These are phyloP conservation scores for Rhabdophis nuchalis DNA, from an alignment of 2,797 vertebrate species.

Conservation along the genomic window DNA sequence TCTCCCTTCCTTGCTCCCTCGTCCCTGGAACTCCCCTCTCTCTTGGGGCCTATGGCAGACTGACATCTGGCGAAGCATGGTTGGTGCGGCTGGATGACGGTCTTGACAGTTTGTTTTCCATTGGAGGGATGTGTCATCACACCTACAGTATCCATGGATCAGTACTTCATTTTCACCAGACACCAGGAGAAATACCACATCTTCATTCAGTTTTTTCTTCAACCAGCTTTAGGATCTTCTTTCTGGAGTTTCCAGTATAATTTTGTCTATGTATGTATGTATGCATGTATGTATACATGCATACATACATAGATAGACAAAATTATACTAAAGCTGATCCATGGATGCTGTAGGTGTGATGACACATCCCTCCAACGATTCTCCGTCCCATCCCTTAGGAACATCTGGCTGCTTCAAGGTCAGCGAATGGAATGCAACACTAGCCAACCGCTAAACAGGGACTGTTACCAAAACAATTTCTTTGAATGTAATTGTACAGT, in stretches of 20 bases:
- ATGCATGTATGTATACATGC: no score
- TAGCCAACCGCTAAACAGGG: not conserved
- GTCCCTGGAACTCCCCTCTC: not conserved
- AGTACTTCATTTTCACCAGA: not conserved
- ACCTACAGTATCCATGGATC: not conserved
- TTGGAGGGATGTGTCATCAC: not conserved
- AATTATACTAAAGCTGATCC: no score
- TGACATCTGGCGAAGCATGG: not conserved
- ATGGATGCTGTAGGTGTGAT: no score
- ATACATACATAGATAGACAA: no score
- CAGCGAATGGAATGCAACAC: not conserved
- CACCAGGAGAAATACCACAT: not conserved
- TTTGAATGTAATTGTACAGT: not conserved
- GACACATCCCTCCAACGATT: no score
- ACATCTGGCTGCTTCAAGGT: not conserved
- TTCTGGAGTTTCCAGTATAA: not conserved
- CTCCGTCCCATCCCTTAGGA: no score
- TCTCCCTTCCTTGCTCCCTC: not conserved
- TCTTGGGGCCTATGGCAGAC: not conserved
- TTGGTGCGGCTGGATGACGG: not conserved
- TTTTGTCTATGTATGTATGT: not conserved
- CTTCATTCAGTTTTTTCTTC: not conserved
- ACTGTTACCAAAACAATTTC: not conserved
- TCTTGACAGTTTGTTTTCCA: not conserved
- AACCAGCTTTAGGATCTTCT: not conserved